Conservation (phyloP, 2,113 vertebrate species). For the Lasiurus borealis region DNA sequence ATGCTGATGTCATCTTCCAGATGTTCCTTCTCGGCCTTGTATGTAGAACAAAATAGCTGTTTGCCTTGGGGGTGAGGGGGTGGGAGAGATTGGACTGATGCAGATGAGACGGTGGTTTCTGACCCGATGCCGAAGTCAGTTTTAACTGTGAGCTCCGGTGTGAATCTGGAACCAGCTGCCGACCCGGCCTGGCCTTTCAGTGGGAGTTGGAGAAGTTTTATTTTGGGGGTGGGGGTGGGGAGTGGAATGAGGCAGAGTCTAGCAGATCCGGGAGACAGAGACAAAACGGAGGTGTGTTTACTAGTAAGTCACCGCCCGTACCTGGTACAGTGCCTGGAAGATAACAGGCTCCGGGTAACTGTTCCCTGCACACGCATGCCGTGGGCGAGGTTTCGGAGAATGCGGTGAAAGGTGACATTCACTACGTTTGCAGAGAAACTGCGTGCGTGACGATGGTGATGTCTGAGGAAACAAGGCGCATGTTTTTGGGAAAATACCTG, state of each 20-base stretch:
- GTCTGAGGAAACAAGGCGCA: background rate
- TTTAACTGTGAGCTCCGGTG: background rate
- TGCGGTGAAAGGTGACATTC: background rate
- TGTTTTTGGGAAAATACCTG: background rate
- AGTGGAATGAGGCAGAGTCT: background rate
- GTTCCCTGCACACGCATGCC: background rate
- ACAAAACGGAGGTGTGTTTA: background rate
- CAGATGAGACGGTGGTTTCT: slow-evolving; percentile 63
- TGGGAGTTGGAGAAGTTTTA: background rate
- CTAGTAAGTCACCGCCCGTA: background rate
- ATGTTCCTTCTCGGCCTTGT: slow-evolving; percentile 76
- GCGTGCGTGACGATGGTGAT: background rate
- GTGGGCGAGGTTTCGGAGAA: background rate
- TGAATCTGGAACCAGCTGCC: background rate
- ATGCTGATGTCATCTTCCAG: slow-evolving; percentile 83
- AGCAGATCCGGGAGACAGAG: background rate
- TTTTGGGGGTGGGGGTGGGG: background rate
- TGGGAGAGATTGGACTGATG: background rate
- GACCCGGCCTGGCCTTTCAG: background rate
- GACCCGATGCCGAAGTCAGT: slow-evolving; percentile 3
- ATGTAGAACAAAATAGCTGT: slow-evolving; percentile 65
- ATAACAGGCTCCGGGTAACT: background rate
- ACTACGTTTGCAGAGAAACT: background rate
- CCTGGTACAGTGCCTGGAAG: background rate
- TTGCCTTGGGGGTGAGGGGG: slow-evolving; percentile 41